phyloP scores from a whole-genome alignment of 2,113 vertebrate species.

The Thermophis baileyi region DNA sequence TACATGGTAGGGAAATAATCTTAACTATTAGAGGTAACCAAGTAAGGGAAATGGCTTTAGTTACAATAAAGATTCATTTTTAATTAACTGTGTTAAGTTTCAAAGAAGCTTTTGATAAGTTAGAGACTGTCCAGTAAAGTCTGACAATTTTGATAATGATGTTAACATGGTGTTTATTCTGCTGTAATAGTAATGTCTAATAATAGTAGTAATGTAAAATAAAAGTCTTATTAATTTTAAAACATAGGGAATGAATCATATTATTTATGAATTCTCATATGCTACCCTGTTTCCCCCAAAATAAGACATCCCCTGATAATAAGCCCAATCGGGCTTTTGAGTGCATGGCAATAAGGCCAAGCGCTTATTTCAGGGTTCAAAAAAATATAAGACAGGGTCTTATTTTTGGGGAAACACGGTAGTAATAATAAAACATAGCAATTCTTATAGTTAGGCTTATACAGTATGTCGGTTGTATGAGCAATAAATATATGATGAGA shows the following conservation, averaged over 20 bases:
- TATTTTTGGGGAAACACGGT: too few species aligned
- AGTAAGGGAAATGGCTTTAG: background rate
- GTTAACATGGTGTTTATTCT: background rate
- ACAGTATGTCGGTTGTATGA: background rate
- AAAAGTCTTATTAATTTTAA: background rate
- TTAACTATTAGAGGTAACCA: background rate
- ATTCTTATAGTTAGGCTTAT: background rate
- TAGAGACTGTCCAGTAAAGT: background rate
- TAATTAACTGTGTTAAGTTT: background rate
- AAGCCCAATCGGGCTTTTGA: too few species aligned
- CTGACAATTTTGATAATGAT: background rate
- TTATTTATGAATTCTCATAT: background rate
- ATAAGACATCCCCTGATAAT: too few species aligned
- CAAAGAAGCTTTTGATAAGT: background rate
- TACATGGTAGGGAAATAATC: background rate
- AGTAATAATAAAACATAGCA: background rate
- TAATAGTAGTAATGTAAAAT: too few species aligned
- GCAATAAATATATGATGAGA: slow-evolving; percentile 26
- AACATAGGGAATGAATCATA: background rate
- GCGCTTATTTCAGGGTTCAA: too few species aligned
- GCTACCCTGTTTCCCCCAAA: too few species aligned
- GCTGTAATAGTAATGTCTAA: background rate
- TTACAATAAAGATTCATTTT: background rate
- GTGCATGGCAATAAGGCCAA: too few species aligned
- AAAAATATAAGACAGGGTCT: too few species aligned